Evolutionary conservation across 2,888 invertebrate species (phyloP), one percentile per base, ranked within the genome.

Genomic region (Ptilodon capucinus): DNA sequence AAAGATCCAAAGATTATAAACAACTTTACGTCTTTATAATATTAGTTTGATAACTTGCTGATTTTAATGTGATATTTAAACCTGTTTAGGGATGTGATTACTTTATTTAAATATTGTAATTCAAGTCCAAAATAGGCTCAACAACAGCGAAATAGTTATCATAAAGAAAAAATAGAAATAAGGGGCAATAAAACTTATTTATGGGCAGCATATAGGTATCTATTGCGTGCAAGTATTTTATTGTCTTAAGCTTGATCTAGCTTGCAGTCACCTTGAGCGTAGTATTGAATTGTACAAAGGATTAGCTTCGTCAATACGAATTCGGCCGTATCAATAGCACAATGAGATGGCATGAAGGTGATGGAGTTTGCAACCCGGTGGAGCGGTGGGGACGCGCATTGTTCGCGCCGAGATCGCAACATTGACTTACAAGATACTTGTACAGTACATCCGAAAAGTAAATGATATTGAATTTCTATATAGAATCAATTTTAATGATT

Each of bases 201-300:
- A 28, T 28, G 4, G n/a, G n/a, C n/a, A n/a, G n/a, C n/a, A 2
- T 4, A 1, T 28, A 28, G 2, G 28, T 19, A 38, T 2, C 18
- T n/a, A 7, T 17, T 11, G 38, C 38, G 19, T 13, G 6, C 6
- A 2, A 38, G 38, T n/a, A 17, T 57, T 65, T 65, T 60, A 67
- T 64, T 63, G 56, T 59, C 46, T 56, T 45, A 42, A 40, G 54
- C 48, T 56, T 59, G 53, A 61, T 50, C 57, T 49, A 43, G 54
- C 46, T 51, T 40, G 55, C 48, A 45, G 51, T 68, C 63, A 59
- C 74, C 71, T 73, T 71, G 74, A 68, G 68, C 59, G 53, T 51
- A 63, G 65, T 68, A 69, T 69, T 71, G 67, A 69, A 71, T 70
- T 67, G 68, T 67, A 74, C 74, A 75, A 74, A 76, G 72, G 69